Base-by-base conservation (phyloP, 2,797 vertebrate genomes). In the Odontamblyopus rebecca region DNA sequence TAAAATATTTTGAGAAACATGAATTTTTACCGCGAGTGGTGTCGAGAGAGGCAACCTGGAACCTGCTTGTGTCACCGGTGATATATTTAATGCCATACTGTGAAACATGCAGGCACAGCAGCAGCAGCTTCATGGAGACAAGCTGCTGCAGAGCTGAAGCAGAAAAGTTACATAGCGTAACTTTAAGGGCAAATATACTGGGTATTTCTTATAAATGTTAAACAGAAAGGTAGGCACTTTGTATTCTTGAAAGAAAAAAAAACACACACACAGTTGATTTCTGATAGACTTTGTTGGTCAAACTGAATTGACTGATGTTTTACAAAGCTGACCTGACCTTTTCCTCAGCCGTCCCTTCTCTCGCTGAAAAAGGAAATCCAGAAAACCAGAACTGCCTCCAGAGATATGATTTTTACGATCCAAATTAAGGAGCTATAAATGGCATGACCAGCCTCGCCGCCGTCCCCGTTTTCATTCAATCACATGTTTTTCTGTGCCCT, bases 391-490 rank as follows among this genome's bases (percentile, higher is more conserved):
- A 32, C 74, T 67, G 86, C 84, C 89, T 82, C 69, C 80, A 88
- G 88, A 84, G 61, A 62, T 88, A 82, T 85, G 85, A 86, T 87
- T 89, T 82, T 83, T 78, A 72, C 35, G 29, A 69, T 54, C 70
- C 78, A 85, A 87, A 87, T 86, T 87, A 88, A 75, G 82, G 89
- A 76, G 67, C 76, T 75, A 79, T 85, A 87, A 84, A 83, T 76
- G 81, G 79, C 71, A 82, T 5, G n/a, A 82, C 63, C 56, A 64
- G 67, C 68, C 76, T 35, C 67, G 67, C 76, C 77, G 85, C 75
- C 67, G 83, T 75, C 77, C 86, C 72, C 84, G 73, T 83, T 89
- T 77, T 63, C 23, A 53, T 12, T 67, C 44, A 68, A 50, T 67
- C 56, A 72, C 71, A 70, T 67, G 56, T 80, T 76, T 81, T 48